A percentile compares a stretch with the other conserved stretches of the same genome.
Evolutionary conservation across 2,888 invertebrate species (phyloP).

Genomic region (Microdon myrmicae): DNA sequence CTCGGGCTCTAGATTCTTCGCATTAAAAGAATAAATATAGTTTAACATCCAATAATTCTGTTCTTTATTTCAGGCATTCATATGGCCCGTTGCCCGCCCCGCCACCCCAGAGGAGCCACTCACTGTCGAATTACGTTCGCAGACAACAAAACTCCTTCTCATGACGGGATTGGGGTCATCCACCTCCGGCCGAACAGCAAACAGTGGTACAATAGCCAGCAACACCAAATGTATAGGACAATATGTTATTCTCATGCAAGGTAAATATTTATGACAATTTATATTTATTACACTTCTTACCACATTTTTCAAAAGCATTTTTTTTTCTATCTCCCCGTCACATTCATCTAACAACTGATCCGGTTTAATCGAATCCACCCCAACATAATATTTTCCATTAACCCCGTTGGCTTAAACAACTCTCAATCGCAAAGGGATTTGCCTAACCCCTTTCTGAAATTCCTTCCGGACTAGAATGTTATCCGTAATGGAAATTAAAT

Average conservation of each 20-base stretch:
- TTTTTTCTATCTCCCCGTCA: too few relatives aligned
- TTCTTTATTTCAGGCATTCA: constrained; percentile 70
- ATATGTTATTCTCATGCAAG: constrained; percentile 62
- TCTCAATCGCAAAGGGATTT: too few relatives aligned
- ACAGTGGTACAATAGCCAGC: constrained; percentile 59
- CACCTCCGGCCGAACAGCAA: constrained; percentile 54
- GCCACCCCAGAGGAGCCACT: constrained; percentile 73
- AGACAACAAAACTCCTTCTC: constrained; percentile 61
- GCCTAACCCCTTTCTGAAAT: too few relatives aligned
- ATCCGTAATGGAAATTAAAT: too few relatives aligned
- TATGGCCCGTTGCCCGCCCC: constrained; percentile 76
- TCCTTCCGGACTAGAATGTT: too few relatives aligned
- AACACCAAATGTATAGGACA: constrained; percentile 62
- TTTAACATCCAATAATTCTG: too few relatives aligned
- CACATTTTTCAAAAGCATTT: background rate
- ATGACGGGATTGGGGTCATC: constrained; percentile 57
- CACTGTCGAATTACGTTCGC: constrained; percentile 68
- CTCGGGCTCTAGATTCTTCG: too few relatives aligned
- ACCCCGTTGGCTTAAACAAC: too few relatives aligned
- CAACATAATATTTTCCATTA: too few relatives aligned
- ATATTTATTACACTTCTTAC: constrained; percentile 17
- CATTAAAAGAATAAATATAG: too few relatives aligned
- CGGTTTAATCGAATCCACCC: too few relatives aligned
- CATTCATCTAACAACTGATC: too few relatives aligned
- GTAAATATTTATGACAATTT: constrained; percentile 48